Conservation (phyloP, 2,113 vertebrate genomes). For the Paramormyrops kingsleyae region DNA sequence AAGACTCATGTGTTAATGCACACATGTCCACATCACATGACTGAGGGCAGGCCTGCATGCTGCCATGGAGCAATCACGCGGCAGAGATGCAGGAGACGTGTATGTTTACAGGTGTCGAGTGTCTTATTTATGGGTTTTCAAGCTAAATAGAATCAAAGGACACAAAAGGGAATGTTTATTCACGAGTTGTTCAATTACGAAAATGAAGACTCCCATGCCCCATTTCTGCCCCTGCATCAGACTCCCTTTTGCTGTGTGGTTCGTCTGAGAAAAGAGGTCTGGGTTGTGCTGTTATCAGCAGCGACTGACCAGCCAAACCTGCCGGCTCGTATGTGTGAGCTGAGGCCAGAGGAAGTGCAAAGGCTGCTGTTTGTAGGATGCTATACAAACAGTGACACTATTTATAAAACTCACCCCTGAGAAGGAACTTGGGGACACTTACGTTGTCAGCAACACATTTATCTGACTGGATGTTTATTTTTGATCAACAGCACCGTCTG, state of each 20-base stretch:
- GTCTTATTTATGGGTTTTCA: not conserved
- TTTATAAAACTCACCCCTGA: not conserved
- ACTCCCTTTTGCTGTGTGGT: not conserved
- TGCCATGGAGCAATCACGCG: not conserved
- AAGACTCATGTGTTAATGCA: not conserved
- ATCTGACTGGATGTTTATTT: not conserved
- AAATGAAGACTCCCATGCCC: not conserved
- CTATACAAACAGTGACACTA: not conserved
- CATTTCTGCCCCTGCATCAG: not conserved
- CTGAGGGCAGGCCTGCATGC: not conserved
- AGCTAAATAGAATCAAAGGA: not conserved
- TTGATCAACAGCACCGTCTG: not conserved
- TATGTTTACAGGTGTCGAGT: not conserved
- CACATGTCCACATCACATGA: not conserved
- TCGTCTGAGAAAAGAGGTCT: not conserved
- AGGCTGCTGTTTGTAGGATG: constrained; percentile 3
- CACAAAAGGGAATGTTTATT: not conserved
- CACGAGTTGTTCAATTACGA: not conserved
- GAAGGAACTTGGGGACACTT: not conserved
- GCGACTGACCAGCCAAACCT: not conserved
- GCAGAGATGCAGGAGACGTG: not conserved
- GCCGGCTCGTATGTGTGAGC: not conserved
- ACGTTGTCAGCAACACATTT: constrained; percentile 4
- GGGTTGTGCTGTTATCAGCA: not conserved
- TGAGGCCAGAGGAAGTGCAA: not conserved